A percentile compares a stretch with the other conserved stretches of the same genome.
Evolutionary conservation across 2,113 vertebrate species (phyloP).

Genomic region (Gobio gobio): DNA sequence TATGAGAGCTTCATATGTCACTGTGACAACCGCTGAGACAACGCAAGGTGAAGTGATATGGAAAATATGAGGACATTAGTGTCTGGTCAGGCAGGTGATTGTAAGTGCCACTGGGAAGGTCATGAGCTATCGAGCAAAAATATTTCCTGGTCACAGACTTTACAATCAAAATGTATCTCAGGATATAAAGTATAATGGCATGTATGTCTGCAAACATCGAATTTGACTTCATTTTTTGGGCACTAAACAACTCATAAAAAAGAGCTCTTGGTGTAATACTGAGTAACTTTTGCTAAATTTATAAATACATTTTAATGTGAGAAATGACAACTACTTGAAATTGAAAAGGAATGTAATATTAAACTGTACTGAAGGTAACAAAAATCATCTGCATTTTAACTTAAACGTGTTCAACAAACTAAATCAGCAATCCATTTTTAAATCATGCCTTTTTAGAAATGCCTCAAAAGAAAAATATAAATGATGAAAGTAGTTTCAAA

Average conservation of each 20-base stretch:
- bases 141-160: not conserved
- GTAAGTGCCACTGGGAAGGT: slow-evolving; percentile 22
- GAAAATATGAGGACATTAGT: slow-evolving; percentile 27
- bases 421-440: not conserved
- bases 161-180: not conserved
- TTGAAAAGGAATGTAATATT: not conserved
- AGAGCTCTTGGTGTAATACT: not conserved
- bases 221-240: not conserved
- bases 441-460: not conserved
- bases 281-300: not conserved
- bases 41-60: slow-evolving; percentile 21
- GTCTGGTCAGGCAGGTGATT: slow-evolving; percentile 36
- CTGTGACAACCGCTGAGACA: slow-evolving; percentile 27
- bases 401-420: not conserved
- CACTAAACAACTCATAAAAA: not conserved
- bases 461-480: not conserved
- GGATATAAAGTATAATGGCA: not conserved
- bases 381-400: not conserved
- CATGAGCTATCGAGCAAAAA: not conserved
- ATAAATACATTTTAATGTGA: not conserved
- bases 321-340: not conserved
- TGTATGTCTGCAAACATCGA: not conserved
- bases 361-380: not conserved
- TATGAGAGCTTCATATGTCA: slow-evolving; percentile 25
- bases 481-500: not conserved